These are phyloP conservation scores for Girardinichthys multiradiatus DNA, from an alignment of 2,113 vertebrate species.

Conservation along the genomic window DNA sequence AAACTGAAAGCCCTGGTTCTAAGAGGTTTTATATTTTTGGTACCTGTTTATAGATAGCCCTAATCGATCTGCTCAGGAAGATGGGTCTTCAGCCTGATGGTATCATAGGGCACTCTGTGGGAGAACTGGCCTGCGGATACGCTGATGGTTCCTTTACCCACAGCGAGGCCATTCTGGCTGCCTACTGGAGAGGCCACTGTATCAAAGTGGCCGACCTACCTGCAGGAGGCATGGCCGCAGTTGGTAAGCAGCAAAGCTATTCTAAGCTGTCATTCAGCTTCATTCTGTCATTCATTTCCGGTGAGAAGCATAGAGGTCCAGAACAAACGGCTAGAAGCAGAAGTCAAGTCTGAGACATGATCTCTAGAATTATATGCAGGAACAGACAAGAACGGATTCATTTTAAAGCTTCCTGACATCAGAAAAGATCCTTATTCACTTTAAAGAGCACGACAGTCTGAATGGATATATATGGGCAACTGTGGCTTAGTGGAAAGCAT, in stretches of 20 bases:
- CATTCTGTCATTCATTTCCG: background rate
- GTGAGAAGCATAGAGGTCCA: background rate
- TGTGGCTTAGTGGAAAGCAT: too few relatives aligned
- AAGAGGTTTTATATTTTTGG: background rate
- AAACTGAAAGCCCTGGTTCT: background rate
- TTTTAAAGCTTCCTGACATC: too few relatives aligned
- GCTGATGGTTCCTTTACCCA: slow-evolving; percentile 91
- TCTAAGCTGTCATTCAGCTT: background rate
- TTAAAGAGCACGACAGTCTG: too few relatives aligned
- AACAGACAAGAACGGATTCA: too few relatives aligned
- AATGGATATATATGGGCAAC: too few relatives aligned
- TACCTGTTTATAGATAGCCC: slow-evolving; percentile 84
- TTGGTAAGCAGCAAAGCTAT: slow-evolving; percentile 82
- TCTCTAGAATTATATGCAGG: too few relatives aligned
- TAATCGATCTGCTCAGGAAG: slow-evolving; percentile 89
- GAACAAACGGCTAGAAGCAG: too few relatives aligned
- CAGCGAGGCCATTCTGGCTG: slow-evolving; percentile 86
- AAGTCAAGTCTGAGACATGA: too few relatives aligned
- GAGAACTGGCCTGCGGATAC: slow-evolving; percentile 95
- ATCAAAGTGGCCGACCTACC: slow-evolving; percentile 92
- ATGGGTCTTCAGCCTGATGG: slow-evolving; percentile 90
- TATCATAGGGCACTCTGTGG: slow-evolving; percentile 94
- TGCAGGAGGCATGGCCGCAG: slow-evolving; percentile 92
- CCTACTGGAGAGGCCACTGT: slow-evolving; percentile 94
- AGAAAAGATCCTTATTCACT: too few relatives aligned